These are phyloP conservation scores for Gephyroberyx darwinii DNA, from an alignment of 2,797 vertebrate genomes.

Conservation along the genomic window DNA sequence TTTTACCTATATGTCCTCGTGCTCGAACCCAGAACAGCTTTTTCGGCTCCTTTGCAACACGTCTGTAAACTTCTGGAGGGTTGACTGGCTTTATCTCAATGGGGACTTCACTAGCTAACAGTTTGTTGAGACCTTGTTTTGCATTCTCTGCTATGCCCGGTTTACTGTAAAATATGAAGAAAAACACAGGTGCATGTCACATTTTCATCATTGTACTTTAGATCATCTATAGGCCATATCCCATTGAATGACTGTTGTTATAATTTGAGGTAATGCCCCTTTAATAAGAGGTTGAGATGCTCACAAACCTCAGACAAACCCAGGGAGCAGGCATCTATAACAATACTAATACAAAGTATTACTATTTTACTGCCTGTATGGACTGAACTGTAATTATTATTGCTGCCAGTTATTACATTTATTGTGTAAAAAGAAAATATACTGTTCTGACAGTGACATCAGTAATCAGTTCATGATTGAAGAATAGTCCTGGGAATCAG, in stretches of 20 bases:
- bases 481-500: no score
- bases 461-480: no score
- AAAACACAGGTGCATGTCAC: constrained; percentile 8
- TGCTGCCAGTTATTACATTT: no score
- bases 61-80: constrained; percentile 72
- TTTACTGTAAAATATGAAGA: constrained; percentile 78
- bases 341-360: no score
- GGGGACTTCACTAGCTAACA: constrained; percentile 88
- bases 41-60: constrained; percentile 80
- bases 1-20: constrained; percentile 90
- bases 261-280: background rate
- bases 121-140: constrained; percentile 83
- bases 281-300: no score
- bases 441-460: no score
- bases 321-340: no score
- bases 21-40: constrained; percentile 94
- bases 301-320: no score
- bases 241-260: background rate
- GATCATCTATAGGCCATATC: background rate
- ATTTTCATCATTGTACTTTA: background rate
- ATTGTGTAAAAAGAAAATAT: no score
- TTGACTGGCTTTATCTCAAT: constrained; percentile 92
- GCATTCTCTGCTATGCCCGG: constrained; percentile 84
- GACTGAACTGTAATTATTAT: no score
- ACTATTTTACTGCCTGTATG: no score